Evolutionary conservation across 2,797 vertebrate genomes (phyloP).

Genomic region (Squalus acanthias): DNA sequence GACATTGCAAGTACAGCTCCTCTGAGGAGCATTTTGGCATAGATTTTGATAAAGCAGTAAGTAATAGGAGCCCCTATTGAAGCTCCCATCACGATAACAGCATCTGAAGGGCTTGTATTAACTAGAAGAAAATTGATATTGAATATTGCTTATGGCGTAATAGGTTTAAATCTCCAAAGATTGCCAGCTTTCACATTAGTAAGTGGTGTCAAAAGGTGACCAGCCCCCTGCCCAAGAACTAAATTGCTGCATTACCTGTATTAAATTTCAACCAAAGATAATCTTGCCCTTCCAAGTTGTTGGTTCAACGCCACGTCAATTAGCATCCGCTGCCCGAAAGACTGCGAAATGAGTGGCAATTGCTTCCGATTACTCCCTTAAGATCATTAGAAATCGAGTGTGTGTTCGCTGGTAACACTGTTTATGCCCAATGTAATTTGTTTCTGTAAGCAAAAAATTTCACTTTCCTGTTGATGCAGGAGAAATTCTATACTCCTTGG

Average conservation of each 20-base stretch:
- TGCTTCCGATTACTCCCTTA: conserved; percentile 15
- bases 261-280: conserved; percentile 29
- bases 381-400: conserved; percentile 33
- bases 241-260: conserved; percentile 30
- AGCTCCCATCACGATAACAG: background rate
- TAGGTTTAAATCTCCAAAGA: conserved; percentile 20
- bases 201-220: conserved; percentile 34
- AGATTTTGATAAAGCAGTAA: conserved; percentile 18
- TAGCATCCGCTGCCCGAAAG: background rate
- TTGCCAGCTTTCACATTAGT: background rate
- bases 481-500: conserved; percentile 30
- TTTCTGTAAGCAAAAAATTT: conserved; percentile 21
- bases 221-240: background rate
- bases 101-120: conserved; percentile 35
- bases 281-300: conserved; percentile 32
- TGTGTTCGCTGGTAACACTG: conserved; percentile 25
- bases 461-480: conserved; percentile 6
- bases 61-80: background rate
- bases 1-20: background rate
- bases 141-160: conserved; percentile 33
- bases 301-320: conserved; percentile 23
- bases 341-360: conserved; percentile 19
- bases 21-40: background rate
- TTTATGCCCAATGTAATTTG: conserved; percentile 23
- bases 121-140: conserved; percentile 38